Evolutionary conservation across 2,888 invertebrate species (phyloP).

Genomic region (Pseudococcus jackbeardsleyi): DNA sequence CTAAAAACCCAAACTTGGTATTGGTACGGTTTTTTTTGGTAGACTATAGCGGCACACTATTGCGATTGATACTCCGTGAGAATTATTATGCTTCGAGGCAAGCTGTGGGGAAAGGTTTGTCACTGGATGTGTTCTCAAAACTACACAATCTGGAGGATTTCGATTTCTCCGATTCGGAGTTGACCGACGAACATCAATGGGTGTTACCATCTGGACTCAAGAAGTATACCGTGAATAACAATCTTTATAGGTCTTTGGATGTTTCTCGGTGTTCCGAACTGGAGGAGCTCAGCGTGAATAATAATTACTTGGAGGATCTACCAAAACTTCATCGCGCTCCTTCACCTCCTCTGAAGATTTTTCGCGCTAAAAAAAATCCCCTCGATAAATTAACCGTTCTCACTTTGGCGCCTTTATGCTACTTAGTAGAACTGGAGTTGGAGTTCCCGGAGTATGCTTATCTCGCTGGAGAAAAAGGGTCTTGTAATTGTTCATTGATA

Average conservation of each 20-base stretch:
- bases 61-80: not conserved
- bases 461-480: not conserved
- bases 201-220: not conserved
- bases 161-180: not conserved
- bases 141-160: not conserved
- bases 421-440: not conserved
- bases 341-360: not conserved
- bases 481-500: not conserved
- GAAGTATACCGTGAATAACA: not conserved
- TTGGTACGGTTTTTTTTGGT: not conserved
- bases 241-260: not conserved
- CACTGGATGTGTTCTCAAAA: not conserved
- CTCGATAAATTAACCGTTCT: not conserved
- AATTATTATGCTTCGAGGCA: not conserved
- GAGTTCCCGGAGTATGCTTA: not conserved
- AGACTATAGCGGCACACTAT: not conserved
- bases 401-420: not conserved
- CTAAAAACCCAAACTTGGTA: not conserved
- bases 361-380: not conserved
- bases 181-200: not conserved
- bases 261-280: not conserved
- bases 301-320: not conserved
- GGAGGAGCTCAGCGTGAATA: not conserved
- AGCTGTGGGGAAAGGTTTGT: not conserved
- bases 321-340: not conserved